Evolutionary conservation across 1,140 invertebrate species (phyloP), one percentile per base, ranked within the genome.

Genomic region (Lethocerus indicus): DNA sequence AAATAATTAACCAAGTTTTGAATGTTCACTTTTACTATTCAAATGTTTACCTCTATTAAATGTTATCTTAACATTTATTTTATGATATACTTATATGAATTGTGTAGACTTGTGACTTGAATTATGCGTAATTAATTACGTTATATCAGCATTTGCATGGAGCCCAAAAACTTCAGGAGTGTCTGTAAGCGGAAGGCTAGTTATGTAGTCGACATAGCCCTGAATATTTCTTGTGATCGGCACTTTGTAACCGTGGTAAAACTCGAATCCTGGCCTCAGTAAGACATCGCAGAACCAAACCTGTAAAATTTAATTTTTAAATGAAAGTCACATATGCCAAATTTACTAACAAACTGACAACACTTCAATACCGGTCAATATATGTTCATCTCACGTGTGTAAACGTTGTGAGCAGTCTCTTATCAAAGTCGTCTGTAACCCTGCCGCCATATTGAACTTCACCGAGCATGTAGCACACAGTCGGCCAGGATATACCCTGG

Each of bases 381-480:
- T n/a, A n/a, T n/a, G n/a, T n/a, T n/a, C n/a, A 18, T 46, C 39
- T 53, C 56, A 83, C 81, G 50, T 85, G 78, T 0, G 83, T 86
- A 56, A 93, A 93, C 0, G 90, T 93, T 18, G 83, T 88, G 3
- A 95, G 65, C 12, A 95, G 67, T 47, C 89, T 71, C 64, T 93
- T 93, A 63, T 94, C 91, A 64, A 89, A 94, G 61, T 96, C 91
- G 61, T 96, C 92, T 0, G 92, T 96, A 0, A 96, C 91, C 58
- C 92, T 68, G 1, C 93, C 93, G 14, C 93, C 93, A 63, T 96
- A 97, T 63, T 94, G 88, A 54, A 95, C 91, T 67, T 97, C 91
- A 24, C 91, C 91, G 35, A 96, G 78, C 91, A 98, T 97, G 58
- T 96, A 98, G 59, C 92, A 90, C 1, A 98, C 81, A 1, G 92